phyloP scores from a whole-genome alignment of 2,888 invertebrate genomes.

The Philonicus albiceps region DNA sequence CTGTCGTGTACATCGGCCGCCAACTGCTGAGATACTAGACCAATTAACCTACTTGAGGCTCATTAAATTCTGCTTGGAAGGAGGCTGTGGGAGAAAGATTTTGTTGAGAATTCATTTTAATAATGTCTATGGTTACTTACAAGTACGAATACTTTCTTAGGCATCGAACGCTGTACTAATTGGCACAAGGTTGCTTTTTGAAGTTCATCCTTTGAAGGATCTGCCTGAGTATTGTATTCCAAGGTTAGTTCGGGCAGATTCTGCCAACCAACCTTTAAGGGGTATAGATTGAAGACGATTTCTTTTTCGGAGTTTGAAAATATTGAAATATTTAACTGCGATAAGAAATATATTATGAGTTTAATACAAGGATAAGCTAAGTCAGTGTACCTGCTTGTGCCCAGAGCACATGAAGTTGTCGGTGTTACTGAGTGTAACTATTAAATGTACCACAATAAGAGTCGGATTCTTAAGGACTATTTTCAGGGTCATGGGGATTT shows the following conservation, averaged over 20 bases:
- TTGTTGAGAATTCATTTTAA: neutral
- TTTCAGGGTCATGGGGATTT: constrained; percentile 62
- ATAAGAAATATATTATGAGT: neutral
- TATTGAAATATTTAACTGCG: constrained; percentile 61
- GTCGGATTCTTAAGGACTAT: constrained; percentile 62
- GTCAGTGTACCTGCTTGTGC: constrained; percentile 77
- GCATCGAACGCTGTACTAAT: constrained; percentile 62
- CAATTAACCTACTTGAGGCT: neutral
- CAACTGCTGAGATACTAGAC: neutral
- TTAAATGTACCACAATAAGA: constrained; percentile 60
- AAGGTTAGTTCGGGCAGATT: constrained; percentile 60
- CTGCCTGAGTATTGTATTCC: constrained; percentile 60
- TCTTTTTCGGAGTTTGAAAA: constrained; percentile 61
- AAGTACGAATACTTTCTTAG: constrained; percentile 63
- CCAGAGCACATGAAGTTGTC: constrained; percentile 97
- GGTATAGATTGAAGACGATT: constrained; percentile 61
- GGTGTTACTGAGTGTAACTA: constrained; percentile 58
- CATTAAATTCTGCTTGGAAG: neutral
- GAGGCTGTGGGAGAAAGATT: neutral
- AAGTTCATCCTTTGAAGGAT: constrained; percentile 59
- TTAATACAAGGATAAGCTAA: neutral
- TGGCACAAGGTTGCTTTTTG: constrained; percentile 59
- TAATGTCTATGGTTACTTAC: constrained; percentile 51
- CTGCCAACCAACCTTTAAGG: constrained; percentile 62
- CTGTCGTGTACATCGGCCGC: neutral